Evolutionary conservation across 2,888 invertebrate genomes (phyloP), one percentile per base, ranked within the genome.

Genomic region (Sinhomidia bicolor): DNA sequence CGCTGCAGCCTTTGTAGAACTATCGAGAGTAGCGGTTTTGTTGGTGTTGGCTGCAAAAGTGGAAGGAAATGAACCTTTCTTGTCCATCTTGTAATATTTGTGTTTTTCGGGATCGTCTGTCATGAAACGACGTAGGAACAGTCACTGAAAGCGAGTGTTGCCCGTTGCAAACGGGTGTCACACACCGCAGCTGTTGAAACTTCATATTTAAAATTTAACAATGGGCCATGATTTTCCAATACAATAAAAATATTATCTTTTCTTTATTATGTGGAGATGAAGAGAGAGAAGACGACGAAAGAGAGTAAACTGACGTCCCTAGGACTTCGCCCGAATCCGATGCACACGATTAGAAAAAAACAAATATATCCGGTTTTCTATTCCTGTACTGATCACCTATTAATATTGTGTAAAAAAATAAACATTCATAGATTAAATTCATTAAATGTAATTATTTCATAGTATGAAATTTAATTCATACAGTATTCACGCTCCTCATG

Each of bases 161-260:
- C 91, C 91, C 91, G 91, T 92, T 91, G 88, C 91, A 86, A 91
- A 91, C 91, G 92, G 92, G 92, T 88, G 85, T 82, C 89, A 84
- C 88, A 88, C 88, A 88, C 84, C 88, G 88, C 89, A 76, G 90
- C 76, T 88, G 85, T 89, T 86, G 60, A 90, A 89, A 85, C 92
- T 90, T 92, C 92, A 92, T 92, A 90, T 90, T 92, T 91, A 78
- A 65, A 76, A 81, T 88, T 92, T 90, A 92, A 90, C 89, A 92
- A 83, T 91, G 90, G 85, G 92, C 92, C 92, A 92, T 92, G 88
- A 81, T 91, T 88, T 44, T 85, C 85, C 88, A 90, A 86, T 89
- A 84, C 76, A 87, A 89, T 62, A 90, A 90, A 89, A 85, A 89
- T 74, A 60, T 85, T 41, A 17, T 71, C 71, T 85, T 79, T 76